Evolutionary conservation across 2,113 vertebrate species (phyloP).

Genomic region (Alaudala cheleensis): DNA sequence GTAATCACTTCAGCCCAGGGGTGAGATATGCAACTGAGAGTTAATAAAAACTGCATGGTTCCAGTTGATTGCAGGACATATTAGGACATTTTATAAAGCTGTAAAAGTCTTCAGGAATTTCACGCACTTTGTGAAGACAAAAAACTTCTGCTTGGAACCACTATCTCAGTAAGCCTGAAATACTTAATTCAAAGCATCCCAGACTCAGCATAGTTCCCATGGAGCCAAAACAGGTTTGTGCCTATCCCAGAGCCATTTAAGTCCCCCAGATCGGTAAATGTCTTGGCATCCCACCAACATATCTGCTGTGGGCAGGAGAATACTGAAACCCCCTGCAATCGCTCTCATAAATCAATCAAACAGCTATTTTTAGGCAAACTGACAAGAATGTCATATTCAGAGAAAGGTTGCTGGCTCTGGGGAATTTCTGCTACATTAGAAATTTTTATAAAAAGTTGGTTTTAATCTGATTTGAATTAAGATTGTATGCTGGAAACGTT

Average conservation of each 20-base stretch:
- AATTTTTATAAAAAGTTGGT: not conserved
- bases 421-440: not conserved
- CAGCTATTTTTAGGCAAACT: not conserved
- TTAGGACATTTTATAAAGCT: not conserved
- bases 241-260: not conserved
- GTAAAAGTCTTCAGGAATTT: not conserved
- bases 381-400: not conserved
- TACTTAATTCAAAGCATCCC: not conserved
- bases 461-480: slow-evolving; percentile 5
- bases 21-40: not conserved
- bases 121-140: not conserved
- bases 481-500: not conserved
- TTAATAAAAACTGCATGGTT: not conserved
- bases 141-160: not conserved
- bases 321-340: not conserved
- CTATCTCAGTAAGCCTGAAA: not conserved
- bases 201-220: not conserved
- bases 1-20: not conserved
- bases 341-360: not conserved
- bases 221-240: not conserved
- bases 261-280: too few relatives aligned
- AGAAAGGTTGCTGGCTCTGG: not conserved
- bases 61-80: slow-evolving; percentile 12
- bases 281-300: not conserved
- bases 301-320: not conserved